Evolutionary conservation across 2,113 vertebrate genomes (phyloP).

Genomic region (Sturnira hondurensis): DNA sequence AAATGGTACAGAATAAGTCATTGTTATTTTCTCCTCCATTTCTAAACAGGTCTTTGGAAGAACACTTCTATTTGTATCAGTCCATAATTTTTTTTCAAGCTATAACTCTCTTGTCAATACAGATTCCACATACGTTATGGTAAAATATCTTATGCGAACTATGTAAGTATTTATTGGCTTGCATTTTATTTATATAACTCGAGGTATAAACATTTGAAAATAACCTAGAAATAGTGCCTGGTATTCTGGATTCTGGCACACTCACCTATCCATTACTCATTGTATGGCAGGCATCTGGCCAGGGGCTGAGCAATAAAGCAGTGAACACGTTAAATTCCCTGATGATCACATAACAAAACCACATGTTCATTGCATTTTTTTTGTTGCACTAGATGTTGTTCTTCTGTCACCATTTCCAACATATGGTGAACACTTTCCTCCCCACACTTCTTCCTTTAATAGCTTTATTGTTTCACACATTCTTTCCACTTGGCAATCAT

Average conservation of each 20-base stretch:
- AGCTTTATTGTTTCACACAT: background rate
- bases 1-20: background rate
- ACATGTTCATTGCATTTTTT: background rate
- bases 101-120: background rate
- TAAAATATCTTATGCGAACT: background rate
- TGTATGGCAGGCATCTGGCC: background rate
- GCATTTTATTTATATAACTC: background rate
- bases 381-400: background rate
- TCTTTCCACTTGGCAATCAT: background rate
- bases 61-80: background rate
- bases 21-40: background rate
- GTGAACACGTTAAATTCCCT: background rate
- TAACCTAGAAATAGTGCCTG: background rate
- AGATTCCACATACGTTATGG: background rate
- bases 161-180: background rate
- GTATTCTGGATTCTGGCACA: background rate
- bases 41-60: background rate
- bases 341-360: background rate
- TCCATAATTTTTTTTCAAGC: background rate
- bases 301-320: background rate
- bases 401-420: rapidly evolving
- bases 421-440: background rate
- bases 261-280: background rate
- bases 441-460: background rate
- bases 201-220: background rate